These are phyloP conservation scores for Cephalopholis sonnerati DNA, from an alignment of 2,113 vertebrate genomes.

Conservation along the genomic window DNA sequence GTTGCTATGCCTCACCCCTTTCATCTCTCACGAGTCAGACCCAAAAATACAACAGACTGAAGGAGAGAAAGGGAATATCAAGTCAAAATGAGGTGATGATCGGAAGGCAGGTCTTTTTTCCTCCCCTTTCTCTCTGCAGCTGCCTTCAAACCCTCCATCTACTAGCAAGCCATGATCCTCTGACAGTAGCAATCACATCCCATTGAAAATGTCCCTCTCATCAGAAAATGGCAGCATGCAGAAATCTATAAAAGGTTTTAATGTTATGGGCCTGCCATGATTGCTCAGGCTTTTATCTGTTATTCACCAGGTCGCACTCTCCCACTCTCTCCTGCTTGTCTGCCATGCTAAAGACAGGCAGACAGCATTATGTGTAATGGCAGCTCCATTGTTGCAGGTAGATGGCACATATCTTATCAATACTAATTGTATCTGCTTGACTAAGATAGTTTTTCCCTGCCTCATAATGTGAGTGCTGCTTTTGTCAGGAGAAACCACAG, in stretches of 20 bases:
- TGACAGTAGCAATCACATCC: conserved; percentile 80
- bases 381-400: conserved; percentile 68
- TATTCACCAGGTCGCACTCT: conserved; percentile 78
- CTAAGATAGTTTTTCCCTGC: conserved; percentile 60
- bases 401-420: conserved; percentile 78
- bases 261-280: conserved; percentile 76
- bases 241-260: conserved; percentile 85
- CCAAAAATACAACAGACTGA: conserved; percentile 23
- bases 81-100: conserved; percentile 49
- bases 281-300: conserved; percentile 81
- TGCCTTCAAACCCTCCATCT: conserved; percentile 48
- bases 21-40: conserved; percentile 20
- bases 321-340: conserved; percentile 44
- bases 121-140: conserved; percentile 10
- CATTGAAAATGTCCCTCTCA: conserved; percentile 76
- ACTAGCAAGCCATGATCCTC: conserved; percentile 41
- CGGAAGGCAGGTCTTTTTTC: conserved; percentile 40
- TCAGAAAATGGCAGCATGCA: conserved; percentile 76
- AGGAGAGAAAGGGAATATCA: conserved; percentile 51
- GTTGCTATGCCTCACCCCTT: conserved; percentile 9
- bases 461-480: conserved; percentile 55
- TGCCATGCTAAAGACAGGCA: conserved; percentile 64
- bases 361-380: conserved; percentile 73
- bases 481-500: conserved; percentile 31
- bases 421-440: conserved; percentile 79